phyloP scores from a whole-genome alignment of 2,888 invertebrate genomes.

The Xiphydria camelus region DNA sequence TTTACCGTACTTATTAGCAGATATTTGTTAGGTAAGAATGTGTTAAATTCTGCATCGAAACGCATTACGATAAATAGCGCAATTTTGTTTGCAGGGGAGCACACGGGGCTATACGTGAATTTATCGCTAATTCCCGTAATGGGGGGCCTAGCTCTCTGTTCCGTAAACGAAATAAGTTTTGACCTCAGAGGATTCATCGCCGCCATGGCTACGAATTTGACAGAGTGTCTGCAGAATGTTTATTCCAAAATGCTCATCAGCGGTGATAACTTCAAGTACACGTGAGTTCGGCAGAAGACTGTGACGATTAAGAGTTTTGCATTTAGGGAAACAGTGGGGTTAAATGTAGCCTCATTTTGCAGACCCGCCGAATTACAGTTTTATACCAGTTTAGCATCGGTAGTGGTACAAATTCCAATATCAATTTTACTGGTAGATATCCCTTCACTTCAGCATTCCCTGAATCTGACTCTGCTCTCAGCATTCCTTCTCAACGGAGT shows the following conservation, averaged over 20 bases:
- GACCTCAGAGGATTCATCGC: slow-evolving; percentile 73
- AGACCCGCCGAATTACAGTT: slow-evolving; percentile 80
- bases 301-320: no score
- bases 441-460: slow-evolving; percentile 58
- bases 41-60: neutral
- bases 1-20: slow-evolving; percentile 77
- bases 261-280: slow-evolving; percentile 73
- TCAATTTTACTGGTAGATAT: slow-evolving; percentile 70
- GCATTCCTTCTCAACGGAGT: slow-evolving; percentile 72
- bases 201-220: slow-evolving; percentile 77
- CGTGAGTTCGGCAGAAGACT: slow-evolving; percentile 67
- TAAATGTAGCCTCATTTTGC: slow-evolving; percentile 41
- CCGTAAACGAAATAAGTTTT: slow-evolving; percentile 77
- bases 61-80: neutral
- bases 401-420: slow-evolving; percentile 73
- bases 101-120: slow-evolving; percentile 70
- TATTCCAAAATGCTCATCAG: slow-evolving; percentile 78
- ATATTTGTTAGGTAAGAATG: slow-evolving; percentile 63
- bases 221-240: slow-evolving; percentile 79
- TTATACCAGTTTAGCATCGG: slow-evolving; percentile 75
- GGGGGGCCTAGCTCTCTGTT: slow-evolving; percentile 75
- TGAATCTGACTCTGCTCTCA: slow-evolving; percentile 60
- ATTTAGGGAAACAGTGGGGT: no score
- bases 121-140: slow-evolving; percentile 76
- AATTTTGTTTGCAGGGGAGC: slow-evolving; percentile 60